These are phyloP conservation scores for Torymus texanus DNA, from an alignment of 2,888 invertebrate genomes.

Conservation along the genomic window DNA sequence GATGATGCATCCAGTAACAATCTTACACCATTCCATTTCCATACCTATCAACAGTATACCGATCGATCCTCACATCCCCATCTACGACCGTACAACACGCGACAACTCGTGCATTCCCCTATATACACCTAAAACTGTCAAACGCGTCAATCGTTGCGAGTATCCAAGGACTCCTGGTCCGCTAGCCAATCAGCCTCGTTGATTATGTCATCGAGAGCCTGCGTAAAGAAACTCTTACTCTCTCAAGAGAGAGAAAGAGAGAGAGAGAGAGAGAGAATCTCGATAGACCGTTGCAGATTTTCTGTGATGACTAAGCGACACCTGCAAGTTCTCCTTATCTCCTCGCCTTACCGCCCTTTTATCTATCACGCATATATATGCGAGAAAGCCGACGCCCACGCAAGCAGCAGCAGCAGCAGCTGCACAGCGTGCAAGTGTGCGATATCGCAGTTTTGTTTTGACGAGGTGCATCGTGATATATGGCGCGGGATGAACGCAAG, in stretches of 20 bases:
- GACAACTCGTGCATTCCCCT: slow-evolving; percentile 27
- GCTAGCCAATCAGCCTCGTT: slow-evolving; percentile 28
- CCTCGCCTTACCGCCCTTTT: slow-evolving; percentile 59
- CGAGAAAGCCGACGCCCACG: no score
- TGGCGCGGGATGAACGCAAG: no score
- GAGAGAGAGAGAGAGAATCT: background rate
- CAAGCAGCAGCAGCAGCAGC: no score
- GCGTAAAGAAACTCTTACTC: slow-evolving; percentile 25
- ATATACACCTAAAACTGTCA: slow-evolving; percentile 42
- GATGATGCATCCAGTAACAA: no score
- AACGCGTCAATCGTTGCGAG: slow-evolving; percentile 26
- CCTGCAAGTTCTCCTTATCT: slow-evolving; percentile 63
- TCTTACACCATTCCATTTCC: no score
- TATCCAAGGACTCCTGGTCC: slow-evolving; percentile 4
- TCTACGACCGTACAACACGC: background rate
- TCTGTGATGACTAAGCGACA: slow-evolving; percentile 64
- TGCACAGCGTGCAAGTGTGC: no score
- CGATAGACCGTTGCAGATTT: slow-evolving; percentile 44
- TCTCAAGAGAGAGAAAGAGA: background rate
- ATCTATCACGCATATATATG: no score
- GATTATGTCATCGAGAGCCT: slow-evolving; percentile 45
- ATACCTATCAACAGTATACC: no score
- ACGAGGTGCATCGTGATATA: no score
- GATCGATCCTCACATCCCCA: no score
- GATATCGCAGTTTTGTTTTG: no score